phyloP scores from a whole-genome alignment of 2,113 vertebrate species.

The Steatornis caripensis region DNA sequence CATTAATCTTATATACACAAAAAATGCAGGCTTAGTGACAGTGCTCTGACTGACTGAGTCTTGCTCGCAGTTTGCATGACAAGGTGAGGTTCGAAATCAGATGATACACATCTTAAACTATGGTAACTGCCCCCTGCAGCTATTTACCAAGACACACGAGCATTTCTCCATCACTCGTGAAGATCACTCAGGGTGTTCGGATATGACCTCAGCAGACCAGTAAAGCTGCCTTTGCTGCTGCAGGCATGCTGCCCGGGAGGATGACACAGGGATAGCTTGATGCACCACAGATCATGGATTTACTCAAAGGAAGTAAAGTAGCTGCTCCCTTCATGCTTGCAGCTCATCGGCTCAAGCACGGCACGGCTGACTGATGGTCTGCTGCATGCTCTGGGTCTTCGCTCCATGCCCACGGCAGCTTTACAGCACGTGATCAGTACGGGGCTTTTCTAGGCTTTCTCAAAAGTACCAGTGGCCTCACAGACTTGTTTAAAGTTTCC shows the following conservation, averaged over 20 bases:
- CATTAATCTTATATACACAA: background rate
- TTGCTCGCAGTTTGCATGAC: background rate
- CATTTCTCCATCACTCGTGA: background rate
- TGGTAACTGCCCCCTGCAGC: background rate
- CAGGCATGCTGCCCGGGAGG: background rate
- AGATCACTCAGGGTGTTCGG: background rate
- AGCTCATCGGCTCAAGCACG: background rate
- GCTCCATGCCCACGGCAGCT: background rate
- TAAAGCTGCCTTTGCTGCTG: background rate
- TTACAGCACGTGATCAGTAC: background rate
- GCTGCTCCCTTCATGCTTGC: background rate
- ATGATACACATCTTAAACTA: background rate
- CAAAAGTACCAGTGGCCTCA: background rate
- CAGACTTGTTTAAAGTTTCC: background rate
- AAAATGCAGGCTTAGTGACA: background rate
- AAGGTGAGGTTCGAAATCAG: background rate
- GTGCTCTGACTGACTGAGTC: background rate
- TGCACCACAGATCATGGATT: background rate
- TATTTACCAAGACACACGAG: background rate
- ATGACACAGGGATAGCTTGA: background rate
- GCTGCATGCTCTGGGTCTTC: background rate
- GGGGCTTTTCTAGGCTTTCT: background rate
- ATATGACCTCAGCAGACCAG: background rate
- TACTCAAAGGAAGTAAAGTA: background rate
- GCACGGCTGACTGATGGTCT: accelerated